These are phyloP conservation scores for Pluvialis apricaria DNA, from an alignment of 2,113 vertebrate species.

Conservation along the genomic window DNA sequence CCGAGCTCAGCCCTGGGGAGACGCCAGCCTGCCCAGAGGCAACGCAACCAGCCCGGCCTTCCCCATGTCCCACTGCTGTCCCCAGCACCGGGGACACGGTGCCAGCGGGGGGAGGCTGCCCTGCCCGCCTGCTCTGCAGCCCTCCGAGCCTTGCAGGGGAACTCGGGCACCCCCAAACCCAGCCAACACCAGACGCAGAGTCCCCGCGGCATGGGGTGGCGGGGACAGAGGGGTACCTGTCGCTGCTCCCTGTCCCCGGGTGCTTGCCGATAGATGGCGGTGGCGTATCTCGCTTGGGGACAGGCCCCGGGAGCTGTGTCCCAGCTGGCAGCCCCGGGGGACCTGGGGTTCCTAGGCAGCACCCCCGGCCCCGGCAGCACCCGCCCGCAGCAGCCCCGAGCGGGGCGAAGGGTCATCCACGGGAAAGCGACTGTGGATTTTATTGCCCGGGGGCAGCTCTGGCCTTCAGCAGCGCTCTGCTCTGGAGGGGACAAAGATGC, in stretches of 20 bases:
- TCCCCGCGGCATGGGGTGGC: accelerated
- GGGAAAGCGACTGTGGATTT: background rate
- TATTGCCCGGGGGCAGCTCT: background rate
- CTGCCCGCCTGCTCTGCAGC: background rate
- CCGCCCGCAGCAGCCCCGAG: background rate
- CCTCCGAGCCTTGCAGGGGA: background rate
- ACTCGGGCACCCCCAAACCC: background rate
- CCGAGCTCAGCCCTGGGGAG: background rate
- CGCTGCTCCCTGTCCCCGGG: background rate
- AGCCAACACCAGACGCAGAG: background rate
- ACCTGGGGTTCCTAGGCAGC: background rate
- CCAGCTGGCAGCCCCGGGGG: background rate
- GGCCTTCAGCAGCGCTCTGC: background rate
- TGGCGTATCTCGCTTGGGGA: slow-evolving; percentile 31
- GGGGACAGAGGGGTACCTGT: background rate
- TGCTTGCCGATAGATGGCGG: slow-evolving; percentile 47
- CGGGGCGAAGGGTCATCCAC: accelerated
- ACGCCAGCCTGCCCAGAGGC: background rate
- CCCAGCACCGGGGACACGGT: background rate
- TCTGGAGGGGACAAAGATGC: background rate
- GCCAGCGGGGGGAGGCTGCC: background rate
- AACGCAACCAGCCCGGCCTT: background rate
- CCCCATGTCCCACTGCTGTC: background rate
- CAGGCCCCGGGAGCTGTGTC: background rate
- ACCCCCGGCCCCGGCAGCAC: background rate